Evolutionary conservation across 2,888 invertebrate species (phyloP), one percentile per base, ranked within the genome.

Genomic region (Drosophila flavopinicola): DNA sequence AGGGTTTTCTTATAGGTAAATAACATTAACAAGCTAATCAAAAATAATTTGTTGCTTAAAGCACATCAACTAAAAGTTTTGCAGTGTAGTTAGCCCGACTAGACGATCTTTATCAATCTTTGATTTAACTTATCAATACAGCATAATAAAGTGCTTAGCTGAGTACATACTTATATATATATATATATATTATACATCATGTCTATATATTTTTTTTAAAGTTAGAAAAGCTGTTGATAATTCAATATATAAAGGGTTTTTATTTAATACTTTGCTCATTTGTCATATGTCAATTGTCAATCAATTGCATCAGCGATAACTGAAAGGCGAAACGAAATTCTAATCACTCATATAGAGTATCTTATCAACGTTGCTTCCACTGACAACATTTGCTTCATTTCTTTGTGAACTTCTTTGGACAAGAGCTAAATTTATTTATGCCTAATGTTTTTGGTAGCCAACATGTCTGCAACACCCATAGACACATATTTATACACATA

Each of bases 391-490:
- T 30, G 2, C 37, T 15, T 20, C 3, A n/a, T 25, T 27, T 45
- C n/a, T 13, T 25, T 29, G 11, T 17, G 2, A 6, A 47, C 47
- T 25, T 54, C 20, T 52, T 73, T 33, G 56, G 49, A 60, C 51
- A 71, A 64, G 45, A 57, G 63, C 64, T 54, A 74, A 85, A 84
- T 80, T 86, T 85, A 85, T 87, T 85, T 84, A 77, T 73, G 70
- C 69, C 53, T 65, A 66, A 66, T 70, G 58, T 72, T 79, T 79
- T 60, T 69, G 67, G 24, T 53, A 54, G 74, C 53, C 74, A 57
- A 67, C 57, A 70, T 73, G 56, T 66, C 57, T 45, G 23, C 64
- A 47, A 20, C 42, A 11, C 24, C 51, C 39, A 29, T 1, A 11
- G 13, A 27, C 17, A 25, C 25, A 25, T 30, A 29, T n/a, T 29